Evolutionary conservation across 2,797 vertebrate species (phyloP), one percentile per base, ranked within the genome.

Genomic region (Lepus townsendii): DNA sequence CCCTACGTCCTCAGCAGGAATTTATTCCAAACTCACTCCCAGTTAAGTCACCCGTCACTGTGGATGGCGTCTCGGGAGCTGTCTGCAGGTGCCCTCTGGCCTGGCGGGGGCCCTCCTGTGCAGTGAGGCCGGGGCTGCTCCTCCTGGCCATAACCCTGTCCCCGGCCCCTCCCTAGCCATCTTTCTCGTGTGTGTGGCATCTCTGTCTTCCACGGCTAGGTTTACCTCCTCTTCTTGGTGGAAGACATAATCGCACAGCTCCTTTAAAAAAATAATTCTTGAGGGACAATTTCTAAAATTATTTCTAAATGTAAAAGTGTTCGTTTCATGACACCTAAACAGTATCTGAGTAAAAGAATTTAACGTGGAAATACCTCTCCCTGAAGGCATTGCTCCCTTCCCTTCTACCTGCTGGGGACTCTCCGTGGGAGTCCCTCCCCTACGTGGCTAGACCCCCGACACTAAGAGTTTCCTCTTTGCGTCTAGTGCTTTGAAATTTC

Each of bases 51-150:
- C 7, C 30, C 16, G 32, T 60, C 13, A 3, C 8, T 24, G 2
- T 13, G 42, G 50, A 0, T 0, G 19, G 8, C 8, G n/a, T 52
- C 35, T 42, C 35, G 35, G 65, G 35, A 69, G 27, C 11, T 2
- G 2, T 54, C 27, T 1, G 12, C 22, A 10, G 0, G 26, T 32
- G 14, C 16, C 62, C 0, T 54, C 27, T 3, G 5, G 50, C 57
- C 1, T 17, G 52, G 5, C 0, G 0, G 19, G 26, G 66, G 9
- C 12, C 0, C 50, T 35, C 68, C 16, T 0, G 47, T 50, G 20
- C n/a, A 19, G 2, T 13, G 6, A 7, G 19, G 20, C 4, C 11
- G 30, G 13, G 35, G 9, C 20, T 60, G 27, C 1, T 0, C 2
- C 9, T 32, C 30, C n/a, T 22, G 8, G 30, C 3, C 20, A 24